A percentile compares a stretch with the other conserved stretches of the same genome.
Evolutionary conservation across 1,140 invertebrate genomes (phyloP).

Genomic region (Bombyx mori): DNA sequence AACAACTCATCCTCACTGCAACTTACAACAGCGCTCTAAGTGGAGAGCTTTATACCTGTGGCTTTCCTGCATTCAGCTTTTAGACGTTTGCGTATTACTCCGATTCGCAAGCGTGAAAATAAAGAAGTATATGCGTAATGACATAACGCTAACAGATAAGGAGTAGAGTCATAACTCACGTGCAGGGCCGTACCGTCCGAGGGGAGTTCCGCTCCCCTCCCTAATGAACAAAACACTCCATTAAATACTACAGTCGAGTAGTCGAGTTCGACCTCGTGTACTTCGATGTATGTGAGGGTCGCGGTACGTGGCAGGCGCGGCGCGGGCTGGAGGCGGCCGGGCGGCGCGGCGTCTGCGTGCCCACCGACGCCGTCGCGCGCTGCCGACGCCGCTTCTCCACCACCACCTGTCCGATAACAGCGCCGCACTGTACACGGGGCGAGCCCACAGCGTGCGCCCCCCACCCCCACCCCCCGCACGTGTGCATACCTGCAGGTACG

Average conservation of each 20-base stretch:
- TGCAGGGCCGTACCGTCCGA: no score
- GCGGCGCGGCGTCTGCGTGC: slow-evolving; percentile 7
- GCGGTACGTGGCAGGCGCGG: not conserved
- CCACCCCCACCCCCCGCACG: not conserved
- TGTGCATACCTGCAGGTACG: slow-evolving; percentile 4
- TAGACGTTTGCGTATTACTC: no score
- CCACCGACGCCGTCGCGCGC: not conserved
- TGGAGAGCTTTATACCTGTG: no score
- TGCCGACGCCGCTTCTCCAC: slow-evolving; percentile 13
- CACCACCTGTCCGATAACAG: slow-evolving; percentile 6
- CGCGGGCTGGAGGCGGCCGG: slow-evolving; percentile 9
- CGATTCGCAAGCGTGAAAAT: no score
- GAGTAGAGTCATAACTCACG: no score
- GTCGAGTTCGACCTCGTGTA: not conserved
- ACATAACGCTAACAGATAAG: no score
- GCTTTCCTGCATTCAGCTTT: no score
- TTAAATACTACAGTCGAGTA: not conserved
- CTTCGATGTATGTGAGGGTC: not conserved
- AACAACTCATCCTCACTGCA: no score
- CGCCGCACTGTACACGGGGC: not conserved
- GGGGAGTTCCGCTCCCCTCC: not conserved
- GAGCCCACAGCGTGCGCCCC: not conserved
- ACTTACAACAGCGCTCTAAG: no score
- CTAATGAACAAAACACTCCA: not conserved
- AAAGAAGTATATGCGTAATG: no score